Base-by-base conservation (phyloP, 64 coral and sea anemone species). In the Astreopora myriophthalma region DNA sequence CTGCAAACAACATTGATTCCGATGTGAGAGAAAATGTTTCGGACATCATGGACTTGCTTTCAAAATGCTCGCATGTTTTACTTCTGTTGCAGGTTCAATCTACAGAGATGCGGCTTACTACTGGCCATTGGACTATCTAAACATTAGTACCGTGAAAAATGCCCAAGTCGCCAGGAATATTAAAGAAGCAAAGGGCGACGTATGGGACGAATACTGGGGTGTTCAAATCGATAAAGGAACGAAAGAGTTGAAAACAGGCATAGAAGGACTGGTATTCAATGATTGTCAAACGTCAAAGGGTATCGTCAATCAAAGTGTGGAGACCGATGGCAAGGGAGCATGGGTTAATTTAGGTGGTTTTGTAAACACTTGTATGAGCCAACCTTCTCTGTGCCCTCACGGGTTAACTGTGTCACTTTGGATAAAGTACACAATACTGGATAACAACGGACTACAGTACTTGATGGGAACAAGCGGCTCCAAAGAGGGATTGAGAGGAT, bases 381-480 rank as follows among this genome's bases (percentile, higher is more conserved):
- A 95, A 27, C 97, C 94, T 19, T 87, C 81, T 35, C 62, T 96
- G 33, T 99, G 97, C 78, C 37, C 89, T 12, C 40, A 84, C 48
- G 97, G 97, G 9, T 49, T 99, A 13, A 94, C 97, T 6, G 90
- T 99, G 4, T 90, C 97, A 6, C 75, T 99, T 31, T 99, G 97
- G 97, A 64, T 96, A 8, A 95, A 99, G 73, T 96, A 99, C 24
- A 61, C 90, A 58, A 84, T 79, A 34, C 67, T 84, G 13, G 51
- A 75, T 13, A n/a, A 17, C 0, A 69, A 79, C 10, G 66, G 79
- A 20, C 25, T 68, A 19, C 94, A 93, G 24, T 99, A 95, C 57
- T 99, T 99, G 63, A 48, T 99, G 84, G 97, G 97, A 8, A 99
- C 94, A 30, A 99, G 97, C 73, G 97, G 97, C 0, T 90, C 55